Percentiles rank a stretch among this genome's conserved stretches.
Evolutionary conservation across 2,888 invertebrate genomes (phyloP).

Genomic region (Melipona beecheii): DNA sequence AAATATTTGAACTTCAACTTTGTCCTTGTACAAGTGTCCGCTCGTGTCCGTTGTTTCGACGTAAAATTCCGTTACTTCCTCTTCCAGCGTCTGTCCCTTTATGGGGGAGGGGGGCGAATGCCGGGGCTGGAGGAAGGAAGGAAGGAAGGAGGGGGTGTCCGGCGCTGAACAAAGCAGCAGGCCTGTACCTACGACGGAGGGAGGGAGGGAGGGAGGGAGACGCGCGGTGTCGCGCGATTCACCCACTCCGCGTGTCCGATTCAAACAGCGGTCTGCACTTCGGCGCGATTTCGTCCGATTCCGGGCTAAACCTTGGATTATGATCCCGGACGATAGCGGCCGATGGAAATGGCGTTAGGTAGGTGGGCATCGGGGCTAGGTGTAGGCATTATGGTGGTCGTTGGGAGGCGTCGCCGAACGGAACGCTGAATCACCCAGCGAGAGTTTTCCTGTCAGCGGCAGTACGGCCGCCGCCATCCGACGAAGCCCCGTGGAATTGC

Average conservation of each 20-base stretch:
- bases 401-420: slow-evolving; percentile 83
- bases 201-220: neutral
- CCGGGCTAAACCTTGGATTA: slow-evolving; percentile 71
- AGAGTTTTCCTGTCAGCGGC: slow-evolving; percentile 84
- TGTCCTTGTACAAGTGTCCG: neutral
- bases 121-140: neutral
- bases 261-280: slow-evolving; percentile 55
- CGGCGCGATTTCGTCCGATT: slow-evolving; percentile 66
- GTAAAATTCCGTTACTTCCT: neutral
- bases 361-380: slow-evolving; percentile 67
- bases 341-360: slow-evolving; percentile 74
- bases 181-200: slow-evolving; percentile 1
- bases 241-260: slow-evolving; percentile 39
- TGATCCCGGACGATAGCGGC: slow-evolving; percentile 74
- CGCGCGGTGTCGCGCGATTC: slow-evolving; percentile 32
- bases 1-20: neutral
- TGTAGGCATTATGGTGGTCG: slow-evolving; percentile 79
- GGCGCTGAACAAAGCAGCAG: slow-evolving; percentile 11
- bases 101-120: neutral
- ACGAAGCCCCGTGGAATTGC: slow-evolving; percentile 81
- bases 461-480: slow-evolving; percentile 77
- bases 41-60: neutral
- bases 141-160: slow-evolving; percentile 7
- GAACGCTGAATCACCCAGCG: slow-evolving; percentile 84
- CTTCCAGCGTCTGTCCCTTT: neutral